Conservation (phyloP, 2,888 invertebrate genomes). For the Zaprionus lineosus region DNA sequence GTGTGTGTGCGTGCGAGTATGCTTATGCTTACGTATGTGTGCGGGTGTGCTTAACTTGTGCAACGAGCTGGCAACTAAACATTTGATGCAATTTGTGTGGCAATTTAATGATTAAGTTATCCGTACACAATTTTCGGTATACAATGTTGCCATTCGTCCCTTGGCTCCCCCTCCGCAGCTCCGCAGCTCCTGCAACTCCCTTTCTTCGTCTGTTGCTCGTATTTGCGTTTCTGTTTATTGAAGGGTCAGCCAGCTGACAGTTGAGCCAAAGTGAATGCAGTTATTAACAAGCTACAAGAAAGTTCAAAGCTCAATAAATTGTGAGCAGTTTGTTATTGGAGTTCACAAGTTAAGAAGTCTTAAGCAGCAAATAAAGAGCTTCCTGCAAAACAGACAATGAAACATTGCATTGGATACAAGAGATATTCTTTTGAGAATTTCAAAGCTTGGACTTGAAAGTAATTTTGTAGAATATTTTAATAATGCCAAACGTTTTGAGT, state of each 20-base stretch:
- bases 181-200: too few relatives aligned
- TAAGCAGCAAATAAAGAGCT: too few relatives aligned
- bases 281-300: not conserved
- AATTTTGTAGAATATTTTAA: too few relatives aligned
- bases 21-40: slow-evolving; percentile 7
- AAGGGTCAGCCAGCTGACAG: slow-evolving; percentile 3
- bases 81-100: slow-evolving; percentile 72
- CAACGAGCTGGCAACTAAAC: slow-evolving; percentile 57
- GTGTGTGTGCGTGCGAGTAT: slow-evolving; percentile 9
- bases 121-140: slow-evolving; percentile 18
- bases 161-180: too few relatives aligned
- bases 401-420: too few relatives aligned
- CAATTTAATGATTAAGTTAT: slow-evolving; percentile 67
- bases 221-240: not conserved
- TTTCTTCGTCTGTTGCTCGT: too few relatives aligned
- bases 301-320: slow-evolving; percentile 22
- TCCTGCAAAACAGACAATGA: too few relatives aligned
- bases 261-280: slow-evolving; percentile 1
- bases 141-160: too few relatives aligned
- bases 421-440: too few relatives aligned
- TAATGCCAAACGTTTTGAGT: too few relatives aligned
- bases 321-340: not conserved
- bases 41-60: slow-evolving; percentile 35
- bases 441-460: too few relatives aligned
- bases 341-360: slow-evolving; percentile 3